These are phyloP conservation scores for Brachionus paranguensis DNA, from an alignment of 1,140 invertebrate species.

Conservation along the genomic window DNA sequence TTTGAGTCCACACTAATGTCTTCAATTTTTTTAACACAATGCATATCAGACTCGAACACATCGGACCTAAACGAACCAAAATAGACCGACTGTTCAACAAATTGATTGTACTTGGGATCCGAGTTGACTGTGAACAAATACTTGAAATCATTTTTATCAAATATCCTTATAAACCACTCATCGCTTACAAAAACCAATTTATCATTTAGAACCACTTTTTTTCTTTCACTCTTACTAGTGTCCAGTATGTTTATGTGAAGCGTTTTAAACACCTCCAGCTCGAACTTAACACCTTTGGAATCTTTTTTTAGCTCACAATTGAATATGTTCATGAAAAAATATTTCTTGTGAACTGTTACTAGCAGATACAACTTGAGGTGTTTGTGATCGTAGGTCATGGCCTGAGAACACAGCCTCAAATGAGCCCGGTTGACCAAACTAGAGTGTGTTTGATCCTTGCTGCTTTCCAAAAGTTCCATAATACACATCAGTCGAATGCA, in stretches of 20 bases:
- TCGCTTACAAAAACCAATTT: not conserved
- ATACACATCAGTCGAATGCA: not conserved
- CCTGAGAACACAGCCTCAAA: not conserved
- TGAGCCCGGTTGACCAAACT: not conserved
- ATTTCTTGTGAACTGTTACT: not conserved
- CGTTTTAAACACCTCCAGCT: not conserved
- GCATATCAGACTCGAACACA: not conserved
- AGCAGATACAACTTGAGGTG: not conserved
- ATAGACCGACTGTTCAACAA: not conserved
- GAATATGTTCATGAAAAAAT: not conserved
- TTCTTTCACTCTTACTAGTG: not conserved
- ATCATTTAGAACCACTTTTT: not conserved
- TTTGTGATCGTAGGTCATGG: not conserved
- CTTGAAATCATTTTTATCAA: not conserved
- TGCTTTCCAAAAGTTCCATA: conserved; percentile 12
- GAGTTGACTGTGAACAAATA: conserved; percentile 1
- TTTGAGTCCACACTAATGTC: not conserved
- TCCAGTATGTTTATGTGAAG: not conserved
- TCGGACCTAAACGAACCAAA: not conserved
- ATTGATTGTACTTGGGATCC: not conserved
- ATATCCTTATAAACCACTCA: not conserved
- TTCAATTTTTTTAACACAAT: not conserved
- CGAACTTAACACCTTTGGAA: not conserved
- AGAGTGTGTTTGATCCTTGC: not conserved
- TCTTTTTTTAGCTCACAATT: not conserved